Evolutionary conservation across 92 coral and sea anemone species (phyloP).

Genomic region (Umimayanthus chanpuru): DNA sequence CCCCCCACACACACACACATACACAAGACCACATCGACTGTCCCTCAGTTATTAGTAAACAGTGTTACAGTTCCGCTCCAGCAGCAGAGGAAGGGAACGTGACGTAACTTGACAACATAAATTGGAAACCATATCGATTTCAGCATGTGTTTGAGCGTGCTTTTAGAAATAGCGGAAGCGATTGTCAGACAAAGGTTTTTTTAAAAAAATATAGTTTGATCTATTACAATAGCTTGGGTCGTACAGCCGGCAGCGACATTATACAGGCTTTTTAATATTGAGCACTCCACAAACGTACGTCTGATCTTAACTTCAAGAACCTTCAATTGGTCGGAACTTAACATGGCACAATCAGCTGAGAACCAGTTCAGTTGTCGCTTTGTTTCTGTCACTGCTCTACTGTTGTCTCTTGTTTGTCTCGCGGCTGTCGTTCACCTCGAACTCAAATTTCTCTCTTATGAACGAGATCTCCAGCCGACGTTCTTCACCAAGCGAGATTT

Average conservation of each 20-base stretch:
- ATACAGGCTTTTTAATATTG: no score
- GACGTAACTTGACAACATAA: not conserved
- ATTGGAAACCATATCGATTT: not conserved
- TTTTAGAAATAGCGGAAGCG: not conserved
- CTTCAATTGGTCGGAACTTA: not conserved
- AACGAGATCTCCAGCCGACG: not conserved
- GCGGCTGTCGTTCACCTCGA: slow-evolving; percentile 1
- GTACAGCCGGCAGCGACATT: no score
- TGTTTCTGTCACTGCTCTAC: not conserved
- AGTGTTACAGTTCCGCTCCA: no score
- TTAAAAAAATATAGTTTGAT: no score
- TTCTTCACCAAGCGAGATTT: not conserved
- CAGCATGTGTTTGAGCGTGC: not conserved
- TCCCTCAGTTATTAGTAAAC: no score
- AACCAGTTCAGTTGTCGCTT: not conserved
- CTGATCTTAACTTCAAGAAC: not conserved
- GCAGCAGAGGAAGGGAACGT: not conserved
- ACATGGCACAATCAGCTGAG: not conserved
- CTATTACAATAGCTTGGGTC: no score
- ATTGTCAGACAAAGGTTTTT: no score
- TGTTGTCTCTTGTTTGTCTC: not conserved
- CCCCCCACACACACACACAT: no score
- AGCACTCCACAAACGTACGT: no score
- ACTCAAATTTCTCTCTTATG: not conserved
- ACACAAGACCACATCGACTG: no score